Base-by-base conservation (phyloP, 2,888 invertebrate species). In the Parascotia fuliginaria region DNA sequence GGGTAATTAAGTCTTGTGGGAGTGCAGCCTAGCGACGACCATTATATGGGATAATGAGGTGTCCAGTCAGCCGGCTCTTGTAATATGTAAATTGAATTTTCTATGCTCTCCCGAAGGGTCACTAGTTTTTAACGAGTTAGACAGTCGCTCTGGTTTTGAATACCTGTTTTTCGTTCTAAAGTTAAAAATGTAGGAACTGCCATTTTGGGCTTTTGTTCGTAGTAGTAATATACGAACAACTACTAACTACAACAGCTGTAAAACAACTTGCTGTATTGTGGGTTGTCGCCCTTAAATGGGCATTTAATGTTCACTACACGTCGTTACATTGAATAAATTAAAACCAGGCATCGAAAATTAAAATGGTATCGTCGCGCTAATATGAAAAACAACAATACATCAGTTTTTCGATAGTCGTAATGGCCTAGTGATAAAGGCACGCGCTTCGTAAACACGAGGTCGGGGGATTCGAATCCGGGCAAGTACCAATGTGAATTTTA, bases 31-130 rank as follows among this genome's bases (percentile, higher is more conserved):
- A 64, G 75, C 67, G 77, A 73, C 76, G 74, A 75, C 83, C 81
- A 84, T 89, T 88, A 89, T 84, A 84, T 81, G 86, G 88, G 87
- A 86, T 88, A 89, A 89, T 88, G 88, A 88, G 88, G 83, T 85
- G 89, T 83, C 88, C 88, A 88, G 83, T 84, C 88, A 81, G 83
- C 73, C 74, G 62, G 59, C 83, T 79, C 81, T 78, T 84, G 82
- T 85, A 81, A 83, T 87, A 89, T 88, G 87, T 83, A 88, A 89
- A 89, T 88, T 88, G 82, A 89, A 89, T 85, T 86, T 83, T 81
- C 81, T 79, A 79, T 83, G 79, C 75, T 64, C 69, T 65, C 70
- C 69, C 70, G 60, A 65, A 75, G 65, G 75, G 69, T 69, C 65
- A 70, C 66, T 77, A 75, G 74, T 79, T 84, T 75, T 70, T 55